Conservation (phyloP, 30 jellyfish, hydroid and myxozoan species). For the Aurelia aurita complex sp. Pacific region DNA sequence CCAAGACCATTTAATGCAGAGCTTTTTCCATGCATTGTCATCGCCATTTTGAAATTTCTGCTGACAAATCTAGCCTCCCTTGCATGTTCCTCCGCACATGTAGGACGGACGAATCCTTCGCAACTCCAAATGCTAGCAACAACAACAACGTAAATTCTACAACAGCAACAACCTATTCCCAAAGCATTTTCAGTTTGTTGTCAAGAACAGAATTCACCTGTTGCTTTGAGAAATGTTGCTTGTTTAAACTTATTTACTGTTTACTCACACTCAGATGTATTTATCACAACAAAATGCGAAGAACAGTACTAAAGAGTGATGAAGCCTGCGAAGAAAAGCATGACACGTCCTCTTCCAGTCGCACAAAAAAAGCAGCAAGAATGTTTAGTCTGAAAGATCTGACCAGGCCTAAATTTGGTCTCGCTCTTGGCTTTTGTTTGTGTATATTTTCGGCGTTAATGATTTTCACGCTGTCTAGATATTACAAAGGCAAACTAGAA, state of each 20-base stretch:
- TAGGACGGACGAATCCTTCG: no score
- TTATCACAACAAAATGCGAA: constrained; percentile 7
- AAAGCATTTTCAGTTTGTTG: no score
- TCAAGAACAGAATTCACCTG: no score
- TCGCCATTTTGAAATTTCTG: constrained; percentile 43
- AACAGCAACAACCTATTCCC: no score
- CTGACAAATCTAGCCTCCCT: no score
- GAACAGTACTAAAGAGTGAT: constrained; percentile 14
- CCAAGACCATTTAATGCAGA: background rate
- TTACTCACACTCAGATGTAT: no score
- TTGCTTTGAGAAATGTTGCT: no score
- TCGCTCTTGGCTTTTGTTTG: background rate
- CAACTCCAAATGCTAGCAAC: no score
- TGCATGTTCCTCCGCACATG: no score
- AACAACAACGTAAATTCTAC: no score
- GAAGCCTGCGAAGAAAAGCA: background rate
- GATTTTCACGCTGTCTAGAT: background rate
- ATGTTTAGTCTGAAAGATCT: constrained; percentile 23
- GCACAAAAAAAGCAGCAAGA: background rate
- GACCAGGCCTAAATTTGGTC: constrained; percentile 31
- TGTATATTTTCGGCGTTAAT: constrained; percentile 1
- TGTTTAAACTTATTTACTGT: no score
- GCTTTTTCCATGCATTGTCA: constrained; percentile 15
- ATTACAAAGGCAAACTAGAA: background rate
- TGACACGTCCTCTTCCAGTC: background rate